Evolutionary conservation across 2,888 invertebrate species (phyloP), one percentile per base, ranked within the genome.

Genomic region (Troides oblongomaculatus): DNA sequence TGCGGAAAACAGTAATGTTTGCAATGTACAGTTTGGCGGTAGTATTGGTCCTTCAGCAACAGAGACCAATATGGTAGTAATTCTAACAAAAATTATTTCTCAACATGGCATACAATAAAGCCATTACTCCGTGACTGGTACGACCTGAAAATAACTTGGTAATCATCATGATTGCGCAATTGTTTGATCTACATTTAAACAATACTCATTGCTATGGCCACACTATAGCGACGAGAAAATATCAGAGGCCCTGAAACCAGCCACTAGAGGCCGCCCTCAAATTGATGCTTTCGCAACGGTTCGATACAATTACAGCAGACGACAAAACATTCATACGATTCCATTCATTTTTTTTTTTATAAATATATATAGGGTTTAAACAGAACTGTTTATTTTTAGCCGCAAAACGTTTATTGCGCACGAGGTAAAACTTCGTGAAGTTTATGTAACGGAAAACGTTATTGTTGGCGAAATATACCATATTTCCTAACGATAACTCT

Each of bases 191-290:
- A 79, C 72, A 77, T 79, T 74, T 61, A 65, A 75, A 79, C 74
- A 73, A 74, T 50, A 18, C 50, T 17, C 50, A 50, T 50, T 50
- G 50, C 50, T 50, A 17, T 66, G 18, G 18, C 14, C 30, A 70
- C 72, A 71, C 72, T 46, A 69, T 66, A 57, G 70, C 67, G 61
- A 73, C 69, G 72, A 73, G 72, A 77, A 78, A 80, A 81, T 73
- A 75, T 75, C 72, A 75, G 74, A 75, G 81, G 79, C 65, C 73
- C 71, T 74, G 74, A 76, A 82, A 81, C 76, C 76, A 73, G 75
- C 81, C 74, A 78, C 86, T 21, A 21, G 78, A 84, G 85, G 85
- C 78, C 77, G 71, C 71, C 72, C 70, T 74, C 66, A 77, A 76
- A 75, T 68, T 69, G 66, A 67, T 64, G 66, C 72, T 72, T 73